A percentile compares a stretch with the other conserved stretches of the same genome.
phyloP scores from a whole-genome alignment of 2,797 vertebrate genomes.

The Gymnopithys bicolor region DNA sequence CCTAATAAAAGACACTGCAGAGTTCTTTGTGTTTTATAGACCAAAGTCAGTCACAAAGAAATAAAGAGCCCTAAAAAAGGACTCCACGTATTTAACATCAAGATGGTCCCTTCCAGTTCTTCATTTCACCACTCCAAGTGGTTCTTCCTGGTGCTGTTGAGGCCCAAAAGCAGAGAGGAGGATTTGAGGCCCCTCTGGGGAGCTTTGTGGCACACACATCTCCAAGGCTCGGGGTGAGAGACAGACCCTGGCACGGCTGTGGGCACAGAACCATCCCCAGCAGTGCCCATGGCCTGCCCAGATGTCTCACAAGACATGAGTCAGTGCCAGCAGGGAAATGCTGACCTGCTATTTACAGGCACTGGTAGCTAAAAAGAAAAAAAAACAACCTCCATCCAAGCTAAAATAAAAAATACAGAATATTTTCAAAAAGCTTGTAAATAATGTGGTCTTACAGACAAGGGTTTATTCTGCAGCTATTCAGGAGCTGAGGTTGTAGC shows the following conservation, averaged over 20 bases:
- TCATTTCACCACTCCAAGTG: not conserved
- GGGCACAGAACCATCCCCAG: not conserved
- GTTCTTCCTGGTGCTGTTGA: not conserved
- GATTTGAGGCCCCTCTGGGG: constrained; percentile 3
- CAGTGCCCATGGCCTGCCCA: not conserved
- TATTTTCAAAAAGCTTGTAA: not conserved
- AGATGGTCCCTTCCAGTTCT: not conserved
- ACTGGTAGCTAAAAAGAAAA: not conserved
- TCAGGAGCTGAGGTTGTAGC: not conserved
- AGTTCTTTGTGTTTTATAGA: not conserved
- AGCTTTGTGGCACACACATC: not conserved
- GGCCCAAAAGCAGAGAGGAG: not conserved
- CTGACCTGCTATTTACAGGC: not conserved
- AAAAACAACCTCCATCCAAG: not conserved
- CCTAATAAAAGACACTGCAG: not conserved
- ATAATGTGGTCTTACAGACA: not conserved
- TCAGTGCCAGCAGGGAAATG: not conserved
- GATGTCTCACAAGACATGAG: not conserved
- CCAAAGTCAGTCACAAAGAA: not conserved
- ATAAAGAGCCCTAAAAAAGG: not conserved
- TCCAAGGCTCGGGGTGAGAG: not conserved
- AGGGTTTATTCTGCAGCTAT: not conserved
- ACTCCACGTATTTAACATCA: not conserved
- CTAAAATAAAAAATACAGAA: not conserved
- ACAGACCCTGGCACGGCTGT: not conserved